Conservation (phyloP, 1,140 invertebrate genomes). For the Drosophila ercepeae region DNA sequence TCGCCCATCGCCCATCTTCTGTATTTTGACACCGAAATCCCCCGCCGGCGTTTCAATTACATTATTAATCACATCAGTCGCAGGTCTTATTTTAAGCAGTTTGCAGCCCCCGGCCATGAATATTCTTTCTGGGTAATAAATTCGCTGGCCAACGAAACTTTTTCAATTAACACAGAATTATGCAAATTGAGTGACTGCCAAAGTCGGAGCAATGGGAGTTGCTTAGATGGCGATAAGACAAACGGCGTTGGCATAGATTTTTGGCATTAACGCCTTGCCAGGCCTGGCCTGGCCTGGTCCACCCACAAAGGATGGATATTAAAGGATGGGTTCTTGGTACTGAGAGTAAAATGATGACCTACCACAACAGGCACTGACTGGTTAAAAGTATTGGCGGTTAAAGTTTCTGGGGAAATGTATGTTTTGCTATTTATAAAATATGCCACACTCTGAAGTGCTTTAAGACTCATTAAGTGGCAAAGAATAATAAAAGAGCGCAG, state of each 20-base stretch:
- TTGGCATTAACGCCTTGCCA: neutral
- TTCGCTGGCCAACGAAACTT: constrained; percentile 60
- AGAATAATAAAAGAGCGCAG: no score
- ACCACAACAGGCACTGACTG: constrained; percentile 6
- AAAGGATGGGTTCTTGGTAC: neutral
- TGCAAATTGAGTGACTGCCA: constrained; percentile 70
- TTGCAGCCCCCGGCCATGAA: constrained; percentile 31
- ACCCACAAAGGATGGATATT: constrained; percentile 1
- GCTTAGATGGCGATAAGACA: constrained; percentile 47
- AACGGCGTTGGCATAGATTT: constrained; percentile 44
- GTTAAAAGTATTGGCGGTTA: neutral
- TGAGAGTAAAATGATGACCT: constrained; percentile 12
- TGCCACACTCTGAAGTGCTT: neutral
- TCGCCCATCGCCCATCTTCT: constrained; percentile 4
- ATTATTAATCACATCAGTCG: constrained; percentile 69
- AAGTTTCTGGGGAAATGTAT: neutral
- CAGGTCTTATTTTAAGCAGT: constrained; percentile 67
- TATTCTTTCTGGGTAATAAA: constrained; percentile 45
- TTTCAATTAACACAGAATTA: constrained; percentile 79
- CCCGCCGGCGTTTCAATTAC: constrained; percentile 45
- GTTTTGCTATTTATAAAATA: neutral
- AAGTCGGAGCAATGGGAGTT: constrained; percentile 43
- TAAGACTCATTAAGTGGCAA: neutral
- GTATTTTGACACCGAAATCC: constrained; percentile 9
- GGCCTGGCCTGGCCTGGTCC: no score